phyloP scores from a whole-genome alignment of 1,140 invertebrate genomes.

The Aphidius ervi region DNA sequence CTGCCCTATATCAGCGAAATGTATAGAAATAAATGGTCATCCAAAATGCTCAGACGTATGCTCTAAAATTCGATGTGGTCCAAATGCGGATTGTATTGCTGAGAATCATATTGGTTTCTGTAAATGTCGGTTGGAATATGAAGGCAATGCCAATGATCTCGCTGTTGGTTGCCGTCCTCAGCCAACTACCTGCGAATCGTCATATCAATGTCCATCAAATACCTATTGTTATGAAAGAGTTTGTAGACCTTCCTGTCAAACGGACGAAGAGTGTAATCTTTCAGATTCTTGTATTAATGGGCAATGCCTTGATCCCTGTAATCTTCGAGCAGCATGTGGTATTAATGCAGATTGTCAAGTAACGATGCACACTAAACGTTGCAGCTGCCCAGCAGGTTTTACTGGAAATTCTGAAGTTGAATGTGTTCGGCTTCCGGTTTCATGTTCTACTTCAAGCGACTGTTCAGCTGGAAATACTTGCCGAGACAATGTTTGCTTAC shows the following conservation, averaged over 20 bases:
- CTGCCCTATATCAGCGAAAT: constrained; percentile 73
- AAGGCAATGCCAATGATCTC: constrained; percentile 68
- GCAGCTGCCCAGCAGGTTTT: constrained; percentile 78
- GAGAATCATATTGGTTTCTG: constrained; percentile 70
- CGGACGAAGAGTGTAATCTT: constrained; percentile 73
- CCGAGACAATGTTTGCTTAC: constrained; percentile 73
- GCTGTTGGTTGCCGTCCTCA: constrained; percentile 72
- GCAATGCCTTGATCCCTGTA: constrained; percentile 82
- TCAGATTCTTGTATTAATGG: constrained; percentile 76
- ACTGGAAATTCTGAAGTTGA: constrained; percentile 80
- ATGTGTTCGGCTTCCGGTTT: constrained; percentile 77
- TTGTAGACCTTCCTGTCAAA: constrained; percentile 76
- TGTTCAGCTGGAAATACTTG: constrained; percentile 69
- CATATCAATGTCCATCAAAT: constrained; percentile 69
- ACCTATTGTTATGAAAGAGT: constrained; percentile 77
- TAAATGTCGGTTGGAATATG: constrained; percentile 71
- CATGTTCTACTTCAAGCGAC: constrained; percentile 67
- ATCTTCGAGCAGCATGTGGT: constrained; percentile 73
- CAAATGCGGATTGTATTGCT: constrained; percentile 77
- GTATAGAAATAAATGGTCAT: constrained; percentile 62
- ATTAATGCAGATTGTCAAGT: constrained; percentile 79
- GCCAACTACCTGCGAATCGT: constrained; percentile 66
- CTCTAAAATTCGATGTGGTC: constrained; percentile 68
- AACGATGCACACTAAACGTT: constrained; percentile 73
- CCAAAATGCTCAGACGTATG: constrained; percentile 81